These are phyloP conservation scores for Sebastes minor DNA, from an alignment of 2,797 vertebrate genomes.

Conservation along the genomic window DNA sequence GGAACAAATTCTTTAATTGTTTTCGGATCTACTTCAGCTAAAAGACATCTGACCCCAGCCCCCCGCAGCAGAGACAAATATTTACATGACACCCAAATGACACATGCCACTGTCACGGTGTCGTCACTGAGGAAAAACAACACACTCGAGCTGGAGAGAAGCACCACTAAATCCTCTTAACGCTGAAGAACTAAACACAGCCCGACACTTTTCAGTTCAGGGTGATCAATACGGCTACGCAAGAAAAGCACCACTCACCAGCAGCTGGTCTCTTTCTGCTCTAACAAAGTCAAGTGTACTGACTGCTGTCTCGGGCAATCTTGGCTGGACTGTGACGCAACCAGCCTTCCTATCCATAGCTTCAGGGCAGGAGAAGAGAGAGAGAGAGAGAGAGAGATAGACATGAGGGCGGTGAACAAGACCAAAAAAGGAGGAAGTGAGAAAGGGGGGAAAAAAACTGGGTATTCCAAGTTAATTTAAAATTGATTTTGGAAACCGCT, in stretches of 20 bases:
- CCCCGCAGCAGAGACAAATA: slow-evolving; percentile 4
- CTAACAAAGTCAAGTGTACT: slow-evolving; percentile 64
- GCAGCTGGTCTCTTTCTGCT: slow-evolving; percentile 61
- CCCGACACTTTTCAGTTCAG: neutral
- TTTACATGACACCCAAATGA: slow-evolving; percentile 53
- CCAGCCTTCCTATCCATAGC: slow-evolving; percentile 73
- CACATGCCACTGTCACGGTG: slow-evolving; percentile 41
- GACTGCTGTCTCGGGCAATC: slow-evolving; percentile 51
- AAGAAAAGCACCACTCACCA: slow-evolving; percentile 61
- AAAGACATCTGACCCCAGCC: neutral
- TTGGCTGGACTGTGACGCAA: slow-evolving; percentile 73
- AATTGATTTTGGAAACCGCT: slow-evolving; percentile 45
- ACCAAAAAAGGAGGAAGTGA: slow-evolving; percentile 71
- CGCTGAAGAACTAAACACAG: neutral
- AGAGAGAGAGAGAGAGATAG: slow-evolving; percentile 14
- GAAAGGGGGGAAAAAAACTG: neutral
- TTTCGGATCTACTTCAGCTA: neutral
- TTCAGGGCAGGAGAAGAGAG: slow-evolving; percentile 63
- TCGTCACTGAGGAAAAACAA: slow-evolving; percentile 21
- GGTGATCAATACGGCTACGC: slow-evolving; percentile 19
- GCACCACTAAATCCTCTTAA: slow-evolving; percentile 23
- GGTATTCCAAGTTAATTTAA: slow-evolving; percentile 39
- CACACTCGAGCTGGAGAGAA: neutral
- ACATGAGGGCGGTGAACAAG: slow-evolving; percentile 57
- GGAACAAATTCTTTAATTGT: neutral